A percentile compares a stretch with the other conserved stretches of the same genome.
Conservation (phyloP, 2,888 invertebrate genomes). For the Leptinotarsa juncta region DNA sequence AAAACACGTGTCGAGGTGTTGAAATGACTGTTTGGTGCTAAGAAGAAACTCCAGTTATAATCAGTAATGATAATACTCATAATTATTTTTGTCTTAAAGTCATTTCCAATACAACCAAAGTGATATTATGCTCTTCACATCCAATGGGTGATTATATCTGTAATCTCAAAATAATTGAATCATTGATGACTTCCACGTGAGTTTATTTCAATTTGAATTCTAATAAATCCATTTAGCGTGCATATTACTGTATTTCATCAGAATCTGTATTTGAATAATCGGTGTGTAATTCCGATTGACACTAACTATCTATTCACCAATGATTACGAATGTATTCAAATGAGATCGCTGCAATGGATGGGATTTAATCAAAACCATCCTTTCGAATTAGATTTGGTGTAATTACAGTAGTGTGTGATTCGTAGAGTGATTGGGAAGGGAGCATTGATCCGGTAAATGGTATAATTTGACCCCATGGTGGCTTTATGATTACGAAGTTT, state of each 20-base stretch:
- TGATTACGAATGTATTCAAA: conserved; percentile 46
- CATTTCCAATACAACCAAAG: too few species aligned
- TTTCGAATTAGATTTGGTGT: conserved; percentile 26
- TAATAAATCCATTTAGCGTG: conserved; percentile 37
- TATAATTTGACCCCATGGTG: background rate
- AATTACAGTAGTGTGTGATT: conserved; percentile 27
- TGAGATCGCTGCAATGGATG: conserved; percentile 35
- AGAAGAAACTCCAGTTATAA: too few species aligned
- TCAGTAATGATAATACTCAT: too few species aligned
- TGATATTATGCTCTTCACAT: too few species aligned
- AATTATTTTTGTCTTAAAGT: too few species aligned
- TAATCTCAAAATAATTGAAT: background rate
- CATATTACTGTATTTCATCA: conserved; percentile 33
- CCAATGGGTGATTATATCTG: background rate
- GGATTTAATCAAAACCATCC: conserved; percentile 41
- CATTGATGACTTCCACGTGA: conserved; percentile 21
- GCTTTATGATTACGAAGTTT: background rate
- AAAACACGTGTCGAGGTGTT: too few species aligned
- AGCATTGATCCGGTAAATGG: background rate
- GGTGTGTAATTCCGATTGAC: conserved; percentile 43
- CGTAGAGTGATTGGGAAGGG: conserved; percentile 19
- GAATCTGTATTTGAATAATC: conserved; percentile 41
- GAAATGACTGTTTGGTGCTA: too few species aligned
- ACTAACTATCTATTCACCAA: conserved; percentile 46
- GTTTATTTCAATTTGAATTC: conserved; percentile 35